Evolutionary conservation across 2,797 vertebrate genomes (phyloP).

Genomic region (Hapalemur alaotrensis): DNA sequence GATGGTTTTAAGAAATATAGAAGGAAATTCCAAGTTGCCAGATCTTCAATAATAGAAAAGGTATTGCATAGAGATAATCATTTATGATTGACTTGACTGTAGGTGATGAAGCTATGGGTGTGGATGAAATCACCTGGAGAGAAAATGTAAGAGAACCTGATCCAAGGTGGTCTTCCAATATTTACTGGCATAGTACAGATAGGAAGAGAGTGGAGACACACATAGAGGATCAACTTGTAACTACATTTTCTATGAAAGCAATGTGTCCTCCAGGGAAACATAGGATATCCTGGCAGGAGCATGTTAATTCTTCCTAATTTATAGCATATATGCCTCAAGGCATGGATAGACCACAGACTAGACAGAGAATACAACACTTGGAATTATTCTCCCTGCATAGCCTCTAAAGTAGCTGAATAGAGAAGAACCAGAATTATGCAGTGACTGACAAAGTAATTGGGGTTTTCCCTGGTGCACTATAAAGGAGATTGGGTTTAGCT

Average conservation of each 20-base stretch:
- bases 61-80: background rate
- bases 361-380: background rate
- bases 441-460: background rate
- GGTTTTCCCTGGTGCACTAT: background rate
- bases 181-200: background rate
- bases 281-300: background rate
- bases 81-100: background rate
- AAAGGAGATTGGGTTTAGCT: background rate
- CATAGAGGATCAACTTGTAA: background rate
- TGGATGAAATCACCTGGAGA: background rate
- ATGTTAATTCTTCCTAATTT: background rate
- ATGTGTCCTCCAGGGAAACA: background rate
- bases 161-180: background rate
- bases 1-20: background rate
- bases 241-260: background rate
- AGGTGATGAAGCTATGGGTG: background rate
- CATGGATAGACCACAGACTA: background rate
- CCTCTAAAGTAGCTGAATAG: background rate
- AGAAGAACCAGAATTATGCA: background rate
- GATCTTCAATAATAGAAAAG: background rate
- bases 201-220: background rate
- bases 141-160: background rate
- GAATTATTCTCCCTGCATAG: background rate
- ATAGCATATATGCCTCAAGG: background rate
- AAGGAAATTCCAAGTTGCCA: background rate